A percentile compares a stretch with the other conserved stretches of the same genome.
phyloP scores from a whole-genome alignment of 2,113 vertebrate species.

The Mobula birostris region DNA sequence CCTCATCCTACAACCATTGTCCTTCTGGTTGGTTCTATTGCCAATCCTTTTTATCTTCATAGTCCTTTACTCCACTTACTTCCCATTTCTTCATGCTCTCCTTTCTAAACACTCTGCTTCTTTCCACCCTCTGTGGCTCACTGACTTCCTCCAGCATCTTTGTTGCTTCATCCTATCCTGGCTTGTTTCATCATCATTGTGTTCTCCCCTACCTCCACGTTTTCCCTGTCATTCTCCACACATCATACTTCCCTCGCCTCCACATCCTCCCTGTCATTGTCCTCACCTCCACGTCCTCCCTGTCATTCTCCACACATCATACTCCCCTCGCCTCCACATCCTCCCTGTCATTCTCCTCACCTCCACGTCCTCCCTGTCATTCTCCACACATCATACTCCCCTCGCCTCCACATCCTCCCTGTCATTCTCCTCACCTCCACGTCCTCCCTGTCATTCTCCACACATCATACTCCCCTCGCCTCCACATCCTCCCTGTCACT shows the following conservation, averaged over 20 bases:
- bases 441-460: conserved; percentile 40
- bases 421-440: conserved; percentile 41
- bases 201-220: conserved; percentile 44
- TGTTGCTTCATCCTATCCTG: conserved; percentile 41
- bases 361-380: conserved; percentile 42
- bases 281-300: conserved; percentile 41
- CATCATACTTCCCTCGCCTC: not conserved
- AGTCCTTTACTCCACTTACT: conserved; percentile 56
- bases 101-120: conserved; percentile 52
- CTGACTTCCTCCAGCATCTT: no score
- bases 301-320: conserved; percentile 35
- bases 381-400: not conserved
- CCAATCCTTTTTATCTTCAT: not conserved
- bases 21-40: not conserved
- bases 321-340: not conserved
- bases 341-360: conserved; percentile 41
- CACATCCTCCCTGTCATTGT: conserved; percentile 36
- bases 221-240: conserved; percentile 40
- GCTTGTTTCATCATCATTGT: conserved; percentile 36
- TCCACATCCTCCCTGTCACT: conserved; percentile 28
- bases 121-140: conserved; percentile 38
- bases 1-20: not conserved
- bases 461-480: not conserved
- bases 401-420: not conserved
- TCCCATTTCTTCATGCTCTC: conserved; percentile 59